Conservation (phyloP, 37 sponge, comb jelly and placozoan species). For the Halisarca cf. caerulea region DNA sequence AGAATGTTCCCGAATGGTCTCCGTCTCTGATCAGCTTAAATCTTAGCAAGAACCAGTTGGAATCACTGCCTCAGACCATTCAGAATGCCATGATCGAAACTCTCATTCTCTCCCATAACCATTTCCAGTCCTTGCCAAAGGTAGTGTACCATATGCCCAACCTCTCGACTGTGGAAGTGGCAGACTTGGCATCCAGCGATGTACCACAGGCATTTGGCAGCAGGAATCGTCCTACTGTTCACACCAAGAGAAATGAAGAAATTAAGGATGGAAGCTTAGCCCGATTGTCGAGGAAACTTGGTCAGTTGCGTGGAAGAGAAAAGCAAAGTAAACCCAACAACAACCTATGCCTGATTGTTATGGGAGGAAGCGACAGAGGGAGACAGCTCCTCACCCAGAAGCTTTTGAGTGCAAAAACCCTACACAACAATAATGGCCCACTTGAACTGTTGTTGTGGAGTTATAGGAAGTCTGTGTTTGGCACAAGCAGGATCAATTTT, state of each 20-base stretch:
- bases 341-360: constrained; percentile 55
- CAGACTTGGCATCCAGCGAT: constrained; percentile 43
- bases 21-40: constrained; percentile 53
- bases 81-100: constrained; percentile 65
- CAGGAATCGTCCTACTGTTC: constrained; percentile 44
- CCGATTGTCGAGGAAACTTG: not conserved
- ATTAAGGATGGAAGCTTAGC: not conserved
- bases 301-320: constrained; percentile 45
- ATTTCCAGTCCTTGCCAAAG: constrained; percentile 56
- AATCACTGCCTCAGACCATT: constrained; percentile 54
- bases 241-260: constrained; percentile 47
- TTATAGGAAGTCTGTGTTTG: not conserved
- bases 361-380: constrained; percentile 59
- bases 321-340: constrained; percentile 66
- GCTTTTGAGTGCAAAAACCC: not conserved
- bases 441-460: not conserved
- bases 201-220: constrained; percentile 71
- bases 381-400: constrained; percentile 36
- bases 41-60: constrained; percentile 60
- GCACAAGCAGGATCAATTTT: constrained; percentile 50
- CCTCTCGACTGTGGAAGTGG: constrained; percentile 71
- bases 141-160: constrained; percentile 62
- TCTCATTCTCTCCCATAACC: constrained; percentile 62
- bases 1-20: constrained; percentile 49
- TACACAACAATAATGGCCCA: not conserved